phyloP scores from a whole-genome alignment of 1,140 invertebrate species.

The Varroa destructor region DNA sequence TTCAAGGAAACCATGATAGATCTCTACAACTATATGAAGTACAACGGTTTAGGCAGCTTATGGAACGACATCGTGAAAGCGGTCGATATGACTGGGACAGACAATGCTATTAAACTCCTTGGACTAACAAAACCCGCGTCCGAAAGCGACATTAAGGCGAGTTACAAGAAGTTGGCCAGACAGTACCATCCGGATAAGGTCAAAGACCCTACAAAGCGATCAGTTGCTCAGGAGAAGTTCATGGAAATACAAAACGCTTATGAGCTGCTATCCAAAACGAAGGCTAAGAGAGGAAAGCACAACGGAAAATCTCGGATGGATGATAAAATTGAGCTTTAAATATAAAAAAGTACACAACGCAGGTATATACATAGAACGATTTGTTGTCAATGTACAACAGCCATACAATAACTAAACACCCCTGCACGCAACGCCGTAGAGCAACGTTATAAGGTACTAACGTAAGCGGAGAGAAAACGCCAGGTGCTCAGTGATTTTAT shows the following conservation, averaged over 20 bases:
- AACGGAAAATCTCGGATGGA: neutral
- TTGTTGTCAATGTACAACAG: neutral
- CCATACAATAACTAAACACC: neutral
- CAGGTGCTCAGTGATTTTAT: too few species aligned
- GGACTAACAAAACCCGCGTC: constrained; percentile 45
- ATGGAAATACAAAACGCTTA: constrained; percentile 87
- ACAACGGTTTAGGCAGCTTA: constrained; percentile 62
- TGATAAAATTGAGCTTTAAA: neutral
- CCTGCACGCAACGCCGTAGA: too few species aligned
- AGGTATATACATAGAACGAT: neutral
- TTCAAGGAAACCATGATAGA: constrained; percentile 58
- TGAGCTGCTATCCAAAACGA: constrained; percentile 70
- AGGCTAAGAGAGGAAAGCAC: constrained; percentile 2
- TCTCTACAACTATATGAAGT: constrained; percentile 56
- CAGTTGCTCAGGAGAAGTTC: constrained; percentile 64
- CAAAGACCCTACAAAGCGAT: constrained; percentile 49
- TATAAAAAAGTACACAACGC: neutral
- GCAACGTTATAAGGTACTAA: too few species aligned
- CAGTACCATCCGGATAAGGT: constrained; percentile 84
- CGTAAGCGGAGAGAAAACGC: too few species aligned
- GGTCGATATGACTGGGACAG: constrained; percentile 69
- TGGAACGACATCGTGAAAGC: constrained; percentile 73
- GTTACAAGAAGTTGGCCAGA: constrained; percentile 64
- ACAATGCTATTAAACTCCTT: constrained; percentile 67
- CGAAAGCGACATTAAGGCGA: constrained; percentile 67